Conservation (phyloP, 2,113 vertebrate species). For the Eretmochelys imbricata region DNA sequence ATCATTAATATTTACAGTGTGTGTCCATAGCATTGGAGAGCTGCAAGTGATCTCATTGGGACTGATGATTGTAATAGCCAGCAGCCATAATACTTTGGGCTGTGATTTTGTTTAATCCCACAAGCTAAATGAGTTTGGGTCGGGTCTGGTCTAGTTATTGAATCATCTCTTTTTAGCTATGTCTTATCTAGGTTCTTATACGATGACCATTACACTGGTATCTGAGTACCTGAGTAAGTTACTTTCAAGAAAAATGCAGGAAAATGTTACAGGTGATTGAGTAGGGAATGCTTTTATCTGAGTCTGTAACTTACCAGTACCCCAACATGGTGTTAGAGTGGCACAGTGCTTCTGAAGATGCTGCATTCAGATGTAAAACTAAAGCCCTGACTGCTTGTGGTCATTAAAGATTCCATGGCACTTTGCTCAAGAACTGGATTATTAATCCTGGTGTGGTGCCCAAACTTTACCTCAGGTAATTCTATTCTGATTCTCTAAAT, state of each 20-base stretch:
- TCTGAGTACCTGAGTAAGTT: not conserved
- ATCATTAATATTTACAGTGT: not conserved
- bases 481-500: not conserved
- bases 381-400: not conserved
- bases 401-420: not conserved
- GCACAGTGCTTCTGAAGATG: not conserved
- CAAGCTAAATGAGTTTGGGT: fast-evolving
- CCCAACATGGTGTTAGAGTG: not conserved
- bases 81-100: not conserved
- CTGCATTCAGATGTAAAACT: not conserved
- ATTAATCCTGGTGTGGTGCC: not conserved
- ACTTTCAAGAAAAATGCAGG: not conserved
- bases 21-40: not conserved
- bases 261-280: not conserved
- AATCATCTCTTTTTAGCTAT: not conserved
- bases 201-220: not conserved
- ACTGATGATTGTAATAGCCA: not conserved
- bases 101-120: not conserved
- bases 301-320: not conserved
- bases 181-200: not conserved
- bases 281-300: not conserved
- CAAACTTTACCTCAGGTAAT: not conserved
- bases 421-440: not conserved
- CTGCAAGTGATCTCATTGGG: not conserved
- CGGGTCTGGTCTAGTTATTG: not conserved